Evolutionary conservation across 2,797 vertebrate species (phyloP).

Genomic region (Myotis findleyi): DNA sequence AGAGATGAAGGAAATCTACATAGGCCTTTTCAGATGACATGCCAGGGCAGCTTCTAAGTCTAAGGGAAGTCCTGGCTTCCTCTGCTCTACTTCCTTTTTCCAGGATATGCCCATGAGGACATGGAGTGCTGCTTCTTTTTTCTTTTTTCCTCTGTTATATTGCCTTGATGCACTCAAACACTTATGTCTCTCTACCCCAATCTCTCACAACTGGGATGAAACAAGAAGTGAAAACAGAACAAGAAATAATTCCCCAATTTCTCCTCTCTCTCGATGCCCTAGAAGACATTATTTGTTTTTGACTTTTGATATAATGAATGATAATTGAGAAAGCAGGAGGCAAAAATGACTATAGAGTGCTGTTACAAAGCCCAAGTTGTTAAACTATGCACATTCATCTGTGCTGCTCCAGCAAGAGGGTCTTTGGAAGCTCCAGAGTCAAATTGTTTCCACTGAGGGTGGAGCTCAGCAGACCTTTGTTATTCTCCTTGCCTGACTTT

Average conservation of each 20-base stretch:
- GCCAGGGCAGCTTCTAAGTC: not conserved
- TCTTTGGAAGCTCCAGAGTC: not conserved
- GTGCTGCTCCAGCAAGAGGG: not conserved
- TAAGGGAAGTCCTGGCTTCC: not conserved
- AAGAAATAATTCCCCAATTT: not conserved
- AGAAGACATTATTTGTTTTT: not conserved
- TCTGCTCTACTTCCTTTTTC: not conserved
- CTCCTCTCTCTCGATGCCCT: not conserved
- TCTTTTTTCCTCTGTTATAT: not conserved
- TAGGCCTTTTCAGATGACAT: not conserved
- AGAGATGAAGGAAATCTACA: not conserved
- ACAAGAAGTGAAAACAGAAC: not conserved
- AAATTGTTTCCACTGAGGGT: not conserved
- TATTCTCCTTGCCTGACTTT: not conserved
- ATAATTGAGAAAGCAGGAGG: no score
- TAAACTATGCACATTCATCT: not conserved
- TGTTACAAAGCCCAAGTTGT: not conserved
- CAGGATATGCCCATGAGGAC: not conserved
- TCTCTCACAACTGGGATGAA: not conserved
- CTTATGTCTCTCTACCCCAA: accelerated
- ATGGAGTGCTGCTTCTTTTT: not conserved
- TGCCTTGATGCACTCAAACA: no score
- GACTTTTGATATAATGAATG: no score
- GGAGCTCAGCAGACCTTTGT: not conserved
- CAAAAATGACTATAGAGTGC: not conserved